Percentiles rank a stretch among this genome's conserved stretches.
Evolutionary conservation across 2,113 vertebrate genomes (phyloP).

Genomic region (Lynx canadensis): DNA sequence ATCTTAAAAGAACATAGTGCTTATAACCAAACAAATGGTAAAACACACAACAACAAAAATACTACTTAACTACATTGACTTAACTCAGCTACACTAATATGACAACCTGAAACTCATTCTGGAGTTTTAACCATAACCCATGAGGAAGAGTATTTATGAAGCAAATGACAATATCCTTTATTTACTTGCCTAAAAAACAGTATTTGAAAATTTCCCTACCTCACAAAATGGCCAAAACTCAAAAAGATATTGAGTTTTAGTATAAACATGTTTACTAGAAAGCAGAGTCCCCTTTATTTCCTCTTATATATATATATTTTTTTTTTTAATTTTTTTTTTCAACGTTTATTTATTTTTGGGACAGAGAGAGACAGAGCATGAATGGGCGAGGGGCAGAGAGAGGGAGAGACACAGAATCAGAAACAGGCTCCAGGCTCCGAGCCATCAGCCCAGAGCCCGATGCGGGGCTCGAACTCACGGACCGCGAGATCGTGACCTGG

Average conservation of each 20-base stretch:
- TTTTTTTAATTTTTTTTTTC: neutral
- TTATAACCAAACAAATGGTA: neutral
- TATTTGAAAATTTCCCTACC: neutral
- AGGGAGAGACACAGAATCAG: no score
- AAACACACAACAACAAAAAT: conserved; percentile 29
- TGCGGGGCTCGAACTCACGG: no score
- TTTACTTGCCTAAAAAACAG: neutral
- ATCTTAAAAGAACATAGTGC: neutral
- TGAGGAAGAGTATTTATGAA: neutral
- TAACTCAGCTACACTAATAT: neutral
- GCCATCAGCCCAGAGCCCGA: no score
- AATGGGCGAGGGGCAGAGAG: no score
- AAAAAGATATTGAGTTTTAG: conserved; percentile 16
- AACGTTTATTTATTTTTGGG: no score
- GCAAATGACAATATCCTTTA: conserved; percentile 43
- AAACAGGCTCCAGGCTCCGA: no score
- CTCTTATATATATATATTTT: conserved; percentile 9
- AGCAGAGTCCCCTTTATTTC: neutral
- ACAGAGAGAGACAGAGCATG: no score
- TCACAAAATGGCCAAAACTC: conserved; percentile 4
- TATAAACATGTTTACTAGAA: conserved; percentile 32
- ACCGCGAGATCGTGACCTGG: no score
- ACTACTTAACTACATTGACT: neutral
- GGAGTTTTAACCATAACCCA: conserved; percentile 15
- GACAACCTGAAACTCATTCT: conserved; percentile 2